Base-by-base conservation (phyloP, 2,113 vertebrate genomes). In the Embiotoca jacksoni region DNA sequence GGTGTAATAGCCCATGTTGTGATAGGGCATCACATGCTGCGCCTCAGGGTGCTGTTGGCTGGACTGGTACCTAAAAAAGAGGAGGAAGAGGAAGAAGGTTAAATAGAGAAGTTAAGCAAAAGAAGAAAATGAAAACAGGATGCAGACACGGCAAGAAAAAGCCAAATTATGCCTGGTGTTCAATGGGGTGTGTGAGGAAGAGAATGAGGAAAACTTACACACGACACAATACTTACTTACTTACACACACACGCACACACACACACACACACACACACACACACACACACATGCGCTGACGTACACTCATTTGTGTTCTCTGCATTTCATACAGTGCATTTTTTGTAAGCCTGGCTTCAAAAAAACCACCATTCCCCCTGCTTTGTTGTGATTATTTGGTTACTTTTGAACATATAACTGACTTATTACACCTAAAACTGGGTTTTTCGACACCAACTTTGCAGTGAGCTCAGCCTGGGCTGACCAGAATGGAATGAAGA, bases 11-110 rank as follows among this genome's bases (percentile, higher is more conserved):
- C 68, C 59, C 52, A 73, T 79, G 67, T 80, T 91, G 74, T 74
- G 16, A 59, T 84, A 92, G 3, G 85, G 82, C 59, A 91, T 70
- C 47, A 81, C 80, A 70, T 83, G 70, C 39, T 91, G 86, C 1
- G 69, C 83, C 37, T 92, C 80, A 3, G 90, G 85, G 58, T 92
- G 86, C 86, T 89, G 91, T 85, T 90, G 91, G 32, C 50, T 82
- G 46, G 92, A 88, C 74, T 93, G 91, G 71, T 93, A 94, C 92
- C 95, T 95, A 6, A 7, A 53, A 31, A 50, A 37, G 37, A 67
- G 23, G 33, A 52, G 5, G 13, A 32, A 16, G 39, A 75, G 35
- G 50, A 37, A 5, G 5, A 16, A 2, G 7, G 7, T 16, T 52
- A 31, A n/a, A 14, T 37, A 74, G 67, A 60, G 53, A 57, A 54